A percentile compares a stretch with the other conserved stretches of the same genome.
Conservation (phyloP, 1,140 invertebrate genomes). For the Drosophila cardini region DNA sequence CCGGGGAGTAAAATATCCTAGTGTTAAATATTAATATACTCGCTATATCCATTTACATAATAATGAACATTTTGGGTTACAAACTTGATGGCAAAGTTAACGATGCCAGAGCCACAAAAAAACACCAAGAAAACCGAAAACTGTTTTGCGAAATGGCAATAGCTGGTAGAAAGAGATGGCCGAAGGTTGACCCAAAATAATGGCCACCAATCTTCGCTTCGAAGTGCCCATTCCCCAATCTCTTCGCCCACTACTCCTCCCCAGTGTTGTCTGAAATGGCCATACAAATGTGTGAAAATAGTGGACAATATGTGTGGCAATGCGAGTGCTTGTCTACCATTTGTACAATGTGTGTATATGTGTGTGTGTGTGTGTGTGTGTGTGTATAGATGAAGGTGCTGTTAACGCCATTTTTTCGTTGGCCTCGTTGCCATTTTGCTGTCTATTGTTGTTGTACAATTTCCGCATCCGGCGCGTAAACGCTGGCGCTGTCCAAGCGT, state of each 20-base stretch:
- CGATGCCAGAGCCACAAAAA: slow-evolving; percentile 30
- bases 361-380: slow-evolving; percentile 30
- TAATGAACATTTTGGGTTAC: slow-evolving; percentile 46
- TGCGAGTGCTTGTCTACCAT: slow-evolving; percentile 52
- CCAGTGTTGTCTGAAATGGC: slow-evolving; percentile 35
- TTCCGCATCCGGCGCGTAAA: slow-evolving; percentile 79
- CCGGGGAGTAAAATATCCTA: background rate
- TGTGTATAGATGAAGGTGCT: slow-evolving; percentile 49
- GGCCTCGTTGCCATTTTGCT: slow-evolving; percentile 67
- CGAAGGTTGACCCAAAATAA: slow-evolving; percentile 61
- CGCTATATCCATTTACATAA: slow-evolving; percentile 41
- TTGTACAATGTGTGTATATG: slow-evolving; percentile 38
- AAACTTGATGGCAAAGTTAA: slow-evolving; percentile 45
- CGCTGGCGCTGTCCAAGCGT: slow-evolving; percentile 47
- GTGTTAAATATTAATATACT: slow-evolving; percentile 50
- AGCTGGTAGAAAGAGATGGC: slow-evolving; percentile 42
- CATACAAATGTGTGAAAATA: slow-evolving; percentile 77
- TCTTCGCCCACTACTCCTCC: background rate
- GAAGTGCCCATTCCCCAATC: background rate
- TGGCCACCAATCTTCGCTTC: slow-evolving; percentile 55
- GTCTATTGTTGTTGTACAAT: slow-evolving; percentile 78
- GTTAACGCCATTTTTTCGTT: slow-evolving; percentile 66
- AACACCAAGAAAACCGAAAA: slow-evolving; percentile 3
- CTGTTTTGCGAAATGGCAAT: slow-evolving; percentile 28
- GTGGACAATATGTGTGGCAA: slow-evolving; percentile 70